Base-by-base conservation (phyloP, 2,888 invertebrate genomes). In the Philhelius pedissequus region DNA sequence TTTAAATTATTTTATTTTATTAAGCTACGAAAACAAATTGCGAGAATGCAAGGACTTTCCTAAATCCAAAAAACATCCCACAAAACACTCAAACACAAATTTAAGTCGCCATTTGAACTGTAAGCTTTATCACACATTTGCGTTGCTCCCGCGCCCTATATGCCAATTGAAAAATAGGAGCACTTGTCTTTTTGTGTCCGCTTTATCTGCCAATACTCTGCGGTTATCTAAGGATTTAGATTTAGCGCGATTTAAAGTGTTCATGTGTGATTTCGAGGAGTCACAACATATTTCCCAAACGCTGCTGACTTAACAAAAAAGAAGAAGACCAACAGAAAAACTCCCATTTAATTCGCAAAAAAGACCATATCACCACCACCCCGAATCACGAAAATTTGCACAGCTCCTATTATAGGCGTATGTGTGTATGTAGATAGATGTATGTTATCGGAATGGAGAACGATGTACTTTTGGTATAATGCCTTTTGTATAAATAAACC, bases 201-300 rank as follows among this genome's bases (percentile, higher is more conserved):
- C 66, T 75, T 75, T 78, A 74, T 79, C 74, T 83, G 74, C 78
- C 73, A 83, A 83, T 74, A 78, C 78, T 83, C 78, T 83, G 74
- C 43, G 69, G 78, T 74, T 30, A 56, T 70, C 64, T 66, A 70
- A 48, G 64, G 74, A 78, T 74, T 83, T 56, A 74, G 78, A 83
- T 78, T 74, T 83, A 70, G 78, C 74, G 74, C 45, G 78, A 79
- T 79, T 83, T 83, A 83, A 70, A 30, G 68, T 71, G 35, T 58
- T 68, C 32, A 64, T 38, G 50, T 62, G 38, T 54, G 80, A 80
- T 35, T 50, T 45, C 27, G 27, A 13, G 54, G 22, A 52, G 15
- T 70, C 45, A 15, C 20, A 20, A 45, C 20, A 45, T 32, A 30
- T 54, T 32, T 40, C 18, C 1, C 8, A 11, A 50, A 8, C 7